Base-by-base conservation (phyloP, 2,888 invertebrate species). In the Onchidella celtica region DNA sequence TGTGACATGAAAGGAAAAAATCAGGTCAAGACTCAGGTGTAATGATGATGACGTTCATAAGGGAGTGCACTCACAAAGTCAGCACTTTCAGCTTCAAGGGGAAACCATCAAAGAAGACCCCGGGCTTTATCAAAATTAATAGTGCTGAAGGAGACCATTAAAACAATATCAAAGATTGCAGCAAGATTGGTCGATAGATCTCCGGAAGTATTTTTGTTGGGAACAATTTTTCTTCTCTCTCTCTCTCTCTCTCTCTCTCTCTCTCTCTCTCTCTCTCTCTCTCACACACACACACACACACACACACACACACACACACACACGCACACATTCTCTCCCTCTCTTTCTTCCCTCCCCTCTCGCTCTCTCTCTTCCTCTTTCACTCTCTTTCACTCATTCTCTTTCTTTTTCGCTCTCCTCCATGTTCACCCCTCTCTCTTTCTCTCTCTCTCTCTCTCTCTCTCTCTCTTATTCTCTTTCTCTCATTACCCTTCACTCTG, bases 171-270 rank as follows among this genome's bases (percentile, higher is more conserved):
- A n/a, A n/a, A n/a, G n/a, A n/a, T n/a, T n/a, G n/a, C n/a, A n/a
- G n/a, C n/a, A n/a, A n/a, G n/a, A n/a, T n/a, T n/a, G n/a, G n/a
- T n/a, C n/a, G n/a, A n/a, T n/a, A n/a, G n/a, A n/a, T n/a, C n/a
- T n/a, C n/a, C n/a, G n/a, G n/a, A n/a, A n/a, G n/a, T n/a, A n/a
- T n/a, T n/a, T n/a, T n/a, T n/a, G n/a, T n/a, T n/a, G n/a, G n/a
- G n/a, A n/a, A n/a, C n/a, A n/a, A n/a, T n/a, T 61, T n/a, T 61
- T n/a, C n/a, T n/a, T 61, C 61, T 61, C 61, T 61, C 61, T 61
- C 61, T 61, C 61, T 61, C 61, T 61, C 61, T 61, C 61, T 61
- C 61, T 61, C 61, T 61, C 61, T 61, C 61, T 61, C 61, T 61
- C 61, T 61, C 61, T 61, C 61, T 61, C 61, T 61, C 61, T 61